Evolutionary conservation across 1,140 invertebrate species (phyloP).

Genomic region (Phenacoccus solenopsis): DNA sequence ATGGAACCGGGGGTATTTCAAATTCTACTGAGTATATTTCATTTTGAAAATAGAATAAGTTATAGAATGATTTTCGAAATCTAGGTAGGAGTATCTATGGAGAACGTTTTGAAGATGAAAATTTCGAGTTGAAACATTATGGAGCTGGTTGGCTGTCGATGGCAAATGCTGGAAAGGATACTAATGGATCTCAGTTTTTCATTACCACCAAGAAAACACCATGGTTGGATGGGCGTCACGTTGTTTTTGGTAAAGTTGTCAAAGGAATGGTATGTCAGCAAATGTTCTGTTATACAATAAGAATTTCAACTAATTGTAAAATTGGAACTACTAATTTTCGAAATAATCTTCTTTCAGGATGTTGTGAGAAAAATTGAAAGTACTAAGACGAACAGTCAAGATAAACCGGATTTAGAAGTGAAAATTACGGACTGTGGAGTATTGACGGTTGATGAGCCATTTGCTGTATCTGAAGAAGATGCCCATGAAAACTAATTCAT

Average conservation of each 20-base stretch:
- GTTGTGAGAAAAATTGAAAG: conserved; percentile 76
- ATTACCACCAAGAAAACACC: conserved; percentile 82
- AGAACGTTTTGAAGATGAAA: conserved; percentile 86
- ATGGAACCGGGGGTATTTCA: conserved; percentile 68
- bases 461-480: conserved; percentile 66
- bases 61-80: too few relatives aligned
- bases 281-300: neutral
- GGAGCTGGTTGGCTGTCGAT: conserved; percentile 93
- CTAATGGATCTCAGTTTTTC: conserved; percentile 98
- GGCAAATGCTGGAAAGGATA: conserved; percentile 93
- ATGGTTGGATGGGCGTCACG: conserved; percentile 93
- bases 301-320: neutral
- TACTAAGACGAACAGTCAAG: conserved; percentile 54
- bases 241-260: conserved; percentile 91
- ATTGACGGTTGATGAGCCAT: conserved; percentile 56
- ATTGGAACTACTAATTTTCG: neutral
- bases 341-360: conserved; percentile 48
- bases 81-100: conserved; percentile 85
- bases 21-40: too few relatives aligned
- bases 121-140: conserved; percentile 95
- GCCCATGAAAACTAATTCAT: conserved; percentile 41
- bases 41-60: conserved; percentile 35
- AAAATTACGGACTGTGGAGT: conserved; percentile 60
- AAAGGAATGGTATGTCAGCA: conserved; percentile 72
- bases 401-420: conserved; percentile 66